Conservation (phyloP, 2,797 vertebrate species). For the Rachycentron canadum region DNA sequence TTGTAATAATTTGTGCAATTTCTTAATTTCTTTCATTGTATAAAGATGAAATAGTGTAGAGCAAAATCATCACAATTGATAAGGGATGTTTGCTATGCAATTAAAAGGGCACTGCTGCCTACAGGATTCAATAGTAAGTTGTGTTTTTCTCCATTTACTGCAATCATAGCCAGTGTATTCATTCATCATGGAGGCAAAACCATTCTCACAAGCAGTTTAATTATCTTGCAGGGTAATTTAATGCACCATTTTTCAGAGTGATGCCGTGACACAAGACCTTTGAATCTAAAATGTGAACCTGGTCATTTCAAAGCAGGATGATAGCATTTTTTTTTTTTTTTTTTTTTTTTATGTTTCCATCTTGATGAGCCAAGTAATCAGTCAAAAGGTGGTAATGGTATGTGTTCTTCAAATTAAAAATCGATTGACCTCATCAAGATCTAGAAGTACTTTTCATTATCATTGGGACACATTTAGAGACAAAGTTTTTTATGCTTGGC, state of each 20-base stretch:
- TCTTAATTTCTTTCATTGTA: constrained; percentile 44
- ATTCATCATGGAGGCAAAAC: constrained; percentile 15
- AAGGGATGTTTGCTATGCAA: constrained; percentile 12
- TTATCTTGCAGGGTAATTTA: constrained; percentile 11
- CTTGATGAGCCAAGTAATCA: neutral
- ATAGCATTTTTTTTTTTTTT: neutral
- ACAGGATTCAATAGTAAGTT: neutral
- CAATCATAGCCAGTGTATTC: neutral
- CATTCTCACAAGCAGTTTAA: constrained; percentile 13
- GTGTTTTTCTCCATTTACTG: neutral
- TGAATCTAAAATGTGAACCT: neutral
- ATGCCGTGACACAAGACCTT: neutral
- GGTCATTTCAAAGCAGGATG: neutral
- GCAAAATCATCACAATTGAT: constrained; percentile 32
- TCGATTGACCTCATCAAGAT: neutral
- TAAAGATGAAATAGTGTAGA: constrained; percentile 35
- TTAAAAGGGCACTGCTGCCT: constrained; percentile 21
- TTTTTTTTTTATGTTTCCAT: neutral
- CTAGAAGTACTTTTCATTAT: neutral
- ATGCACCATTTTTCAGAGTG: neutral
- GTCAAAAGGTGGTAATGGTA: neutral
- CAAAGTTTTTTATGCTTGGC: neutral
- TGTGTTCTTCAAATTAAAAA: neutral
- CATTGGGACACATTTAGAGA: neutral
- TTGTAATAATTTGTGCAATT: constrained; percentile 39